Percentiles rank a stretch among this genome's conserved stretches.
phyloP scores from a whole-genome alignment of 2,113 vertebrate genomes.

The Formicarius rufipectus region DNA sequence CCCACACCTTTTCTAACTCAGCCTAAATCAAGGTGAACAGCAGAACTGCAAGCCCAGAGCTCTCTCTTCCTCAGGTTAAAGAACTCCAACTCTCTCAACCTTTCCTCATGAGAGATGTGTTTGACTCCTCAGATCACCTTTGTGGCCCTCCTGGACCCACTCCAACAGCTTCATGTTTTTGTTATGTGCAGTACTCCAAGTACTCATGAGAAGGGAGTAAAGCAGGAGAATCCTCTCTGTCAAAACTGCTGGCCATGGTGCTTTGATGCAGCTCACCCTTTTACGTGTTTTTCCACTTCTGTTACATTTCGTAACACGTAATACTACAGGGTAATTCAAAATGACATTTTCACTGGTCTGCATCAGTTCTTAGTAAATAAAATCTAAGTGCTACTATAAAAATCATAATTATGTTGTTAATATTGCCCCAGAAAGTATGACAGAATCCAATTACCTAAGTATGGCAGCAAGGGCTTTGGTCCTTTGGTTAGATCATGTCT shows the following conservation, averaged over 20 bases:
- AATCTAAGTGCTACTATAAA: not conserved
- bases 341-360: not conserved
- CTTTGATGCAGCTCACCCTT: not conserved
- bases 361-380: not conserved
- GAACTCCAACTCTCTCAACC: not conserved
- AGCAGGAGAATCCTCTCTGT: not conserved
- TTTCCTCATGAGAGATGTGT: not conserved
- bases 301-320: not conserved
- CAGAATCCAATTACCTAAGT: not conserved
- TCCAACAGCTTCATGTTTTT: not conserved
- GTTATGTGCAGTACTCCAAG: not conserved
- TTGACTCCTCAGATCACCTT: not conserved
- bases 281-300: not conserved
- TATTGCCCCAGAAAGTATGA: not conserved
- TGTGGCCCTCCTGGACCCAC: no score
- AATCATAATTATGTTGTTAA: not conserved
- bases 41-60: not conserved
- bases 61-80: not conserved
- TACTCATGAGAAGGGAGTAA: accelerated
- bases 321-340: not conserved
- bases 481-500: not conserved
- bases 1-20: no score
- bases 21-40: no score
- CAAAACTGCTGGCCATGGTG: accelerated
- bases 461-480: not conserved